Percentiles rank a stretch among this genome's conserved stretches.
Conservation (phyloP, 2,113 vertebrate genomes). For the Fulmarus glacialis region DNA sequence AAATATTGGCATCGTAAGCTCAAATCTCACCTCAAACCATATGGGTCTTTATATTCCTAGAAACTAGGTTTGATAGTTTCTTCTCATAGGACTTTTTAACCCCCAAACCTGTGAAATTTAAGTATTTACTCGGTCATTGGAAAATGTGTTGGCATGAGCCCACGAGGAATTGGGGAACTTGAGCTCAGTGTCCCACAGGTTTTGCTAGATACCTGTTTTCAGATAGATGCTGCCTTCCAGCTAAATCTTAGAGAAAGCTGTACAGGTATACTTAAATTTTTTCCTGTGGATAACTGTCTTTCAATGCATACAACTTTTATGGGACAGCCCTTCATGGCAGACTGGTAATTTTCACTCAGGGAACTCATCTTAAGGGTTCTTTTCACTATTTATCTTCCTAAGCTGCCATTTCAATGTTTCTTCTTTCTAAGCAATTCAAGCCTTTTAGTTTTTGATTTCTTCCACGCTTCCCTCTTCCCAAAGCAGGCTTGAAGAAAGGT, state of each 20-base stretch:
- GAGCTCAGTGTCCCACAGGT: not conserved
- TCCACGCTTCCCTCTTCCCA: not conserved
- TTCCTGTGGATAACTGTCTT: not conserved
- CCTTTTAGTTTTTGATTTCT: not conserved
- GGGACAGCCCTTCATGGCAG: not conserved
- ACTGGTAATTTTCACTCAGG: not conserved
- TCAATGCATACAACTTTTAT: not conserved
- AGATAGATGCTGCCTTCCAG: not conserved
- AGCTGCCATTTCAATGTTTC: not conserved
- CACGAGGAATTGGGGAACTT: not conserved
- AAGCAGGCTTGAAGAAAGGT: not conserved
- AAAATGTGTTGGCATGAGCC: fast-evolving
- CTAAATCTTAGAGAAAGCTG: not conserved
- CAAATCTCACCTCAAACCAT: not conserved
- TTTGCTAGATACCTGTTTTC: not conserved
- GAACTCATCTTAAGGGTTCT: not conserved
- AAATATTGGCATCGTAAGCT: not conserved
- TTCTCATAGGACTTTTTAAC: not conserved
- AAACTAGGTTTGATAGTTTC: not conserved
- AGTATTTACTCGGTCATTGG: not conserved
- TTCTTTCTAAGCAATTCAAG: not conserved
- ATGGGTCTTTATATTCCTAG: not conserved
- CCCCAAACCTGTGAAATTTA: not conserved
- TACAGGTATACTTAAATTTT: not conserved
- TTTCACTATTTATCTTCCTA: not conserved